Evolutionary conservation across 2,797 vertebrate genomes (phyloP), one percentile per base, ranked within the genome.

Genomic region (Micromesistius poutassou): DNA sequence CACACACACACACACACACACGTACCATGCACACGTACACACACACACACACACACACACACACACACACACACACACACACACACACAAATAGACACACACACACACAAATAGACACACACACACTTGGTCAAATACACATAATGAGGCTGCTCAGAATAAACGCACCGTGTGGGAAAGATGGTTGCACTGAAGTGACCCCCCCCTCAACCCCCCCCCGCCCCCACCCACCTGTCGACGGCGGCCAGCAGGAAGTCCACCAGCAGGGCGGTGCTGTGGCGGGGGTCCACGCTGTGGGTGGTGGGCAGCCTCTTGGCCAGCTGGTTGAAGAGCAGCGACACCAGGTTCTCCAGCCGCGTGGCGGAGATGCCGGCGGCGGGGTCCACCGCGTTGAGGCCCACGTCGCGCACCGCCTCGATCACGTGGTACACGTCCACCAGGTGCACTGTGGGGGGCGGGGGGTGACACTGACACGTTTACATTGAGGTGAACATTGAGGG

Each of bases 371-470:
- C 95, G 0, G 95, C 91, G 72, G 87, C 87, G 5, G 94, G 94
- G 73, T 98, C 96, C 77, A 97, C 81, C 0, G 95, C 94, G 80
- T 97, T 98, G 87, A 98, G 95, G 79, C 97, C 96, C 0, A 96
- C 95, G 5, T 98, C 97, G 76, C 97, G 90, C 89, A 98, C 96
- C 77, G 97, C 96, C 93, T 98, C 97, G 0, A 97, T 97, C 93
- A 97, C 96, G 8, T 98, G 96, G 95, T 96, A 97, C 79, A 98
- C 96, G 84, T 98, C 96, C 30, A 98, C 95, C 3, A 98, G 94
- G 78, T 97, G 96, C 83, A 98, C 96, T 98, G 73, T 76, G 30
- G 77, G 0, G 77, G n/a, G n/a, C n/a, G n/a, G 76, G 0, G 5
- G 8, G n/a, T n/a, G n/a, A n/a, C n/a, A n/a, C n/a, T n/a, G n/a